Evolutionary conservation across 2,888 invertebrate genomes (phyloP).

Genomic region (Acrobasis repandana): DNA sequence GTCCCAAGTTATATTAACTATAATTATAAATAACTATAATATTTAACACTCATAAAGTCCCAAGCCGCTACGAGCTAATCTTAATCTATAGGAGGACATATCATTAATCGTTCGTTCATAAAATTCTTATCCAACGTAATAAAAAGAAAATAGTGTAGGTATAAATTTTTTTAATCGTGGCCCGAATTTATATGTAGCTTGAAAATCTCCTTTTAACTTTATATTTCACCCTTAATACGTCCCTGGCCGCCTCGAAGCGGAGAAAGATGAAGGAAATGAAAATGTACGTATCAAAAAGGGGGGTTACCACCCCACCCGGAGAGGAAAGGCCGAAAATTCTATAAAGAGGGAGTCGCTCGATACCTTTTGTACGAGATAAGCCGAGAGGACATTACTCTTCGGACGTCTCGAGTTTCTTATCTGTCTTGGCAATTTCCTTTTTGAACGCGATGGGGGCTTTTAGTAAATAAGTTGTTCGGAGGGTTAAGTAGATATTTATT

Average conservation of each 20-base stretch:
- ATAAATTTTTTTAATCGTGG: neutral
- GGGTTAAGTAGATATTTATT: slow-evolving; percentile 15
- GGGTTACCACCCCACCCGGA: slow-evolving; percentile 49
- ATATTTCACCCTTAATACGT: slow-evolving; percentile 43
- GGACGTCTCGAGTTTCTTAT: slow-evolving; percentile 76
- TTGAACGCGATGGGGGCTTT: slow-evolving; percentile 35
- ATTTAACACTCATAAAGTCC: too few relatives aligned
- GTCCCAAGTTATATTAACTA: too few relatives aligned
- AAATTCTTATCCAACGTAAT: too few relatives aligned
- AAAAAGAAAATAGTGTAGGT: too few relatives aligned
- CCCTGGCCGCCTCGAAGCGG: slow-evolving; percentile 66
- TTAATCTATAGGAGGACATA: too few relatives aligned
- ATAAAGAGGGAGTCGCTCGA: slow-evolving; percentile 71
- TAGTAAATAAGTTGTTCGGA: slow-evolving; percentile 11
- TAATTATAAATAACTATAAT: too few relatives aligned
- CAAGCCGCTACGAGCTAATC: too few relatives aligned
- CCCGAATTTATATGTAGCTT: neutral
- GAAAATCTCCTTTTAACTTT: neutral
- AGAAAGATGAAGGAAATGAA: slow-evolving; percentile 84
- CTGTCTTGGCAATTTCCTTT: slow-evolving; percentile 71
- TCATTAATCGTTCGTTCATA: too few relatives aligned
- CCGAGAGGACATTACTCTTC: slow-evolving; percentile 72
- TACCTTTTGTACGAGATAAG: slow-evolving; percentile 79
- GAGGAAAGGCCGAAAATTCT: slow-evolving; percentile 75
- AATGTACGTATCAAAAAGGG: slow-evolving; percentile 82